Evolutionary conservation across 2,113 vertebrate species (phyloP).

Genomic region (Rhinopomastus cyanomelas): DNA sequence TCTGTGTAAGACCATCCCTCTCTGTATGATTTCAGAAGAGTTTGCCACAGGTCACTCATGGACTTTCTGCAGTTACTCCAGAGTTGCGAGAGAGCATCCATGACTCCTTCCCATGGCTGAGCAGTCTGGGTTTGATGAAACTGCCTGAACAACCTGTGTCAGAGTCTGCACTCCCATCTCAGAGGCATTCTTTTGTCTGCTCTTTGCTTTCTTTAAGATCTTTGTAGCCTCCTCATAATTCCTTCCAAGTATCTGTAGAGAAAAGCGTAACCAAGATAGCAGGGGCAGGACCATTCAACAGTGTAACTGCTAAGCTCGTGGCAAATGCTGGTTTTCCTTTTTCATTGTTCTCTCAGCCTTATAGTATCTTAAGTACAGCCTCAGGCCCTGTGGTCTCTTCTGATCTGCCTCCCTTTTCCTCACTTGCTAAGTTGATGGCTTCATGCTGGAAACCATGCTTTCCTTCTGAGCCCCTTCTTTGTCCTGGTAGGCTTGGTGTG

Average conservation of each 20-base stretch:
- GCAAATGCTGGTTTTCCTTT: neutral
- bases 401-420: slow-evolving; percentile 4
- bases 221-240: neutral
- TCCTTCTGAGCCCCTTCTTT: neutral
- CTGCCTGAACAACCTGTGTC: neutral
- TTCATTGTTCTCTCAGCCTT: slow-evolving; percentile 30
- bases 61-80: neutral
- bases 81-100: neutral
- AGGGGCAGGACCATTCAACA: neutral
- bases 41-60: neutral
- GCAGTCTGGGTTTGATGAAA: neutral
- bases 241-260: neutral
- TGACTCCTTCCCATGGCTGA: neutral
- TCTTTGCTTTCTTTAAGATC: neutral
- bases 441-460: slow-evolving; percentile 6
- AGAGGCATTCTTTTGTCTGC: neutral
- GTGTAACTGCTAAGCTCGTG: slow-evolving; percentile 7
- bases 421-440: neutral
- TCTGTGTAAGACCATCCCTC: neutral
- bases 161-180: fast-evolving
- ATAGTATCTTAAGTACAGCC: neutral
- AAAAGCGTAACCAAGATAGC: neutral
- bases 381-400: neutral
- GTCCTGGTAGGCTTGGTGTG: neutral
- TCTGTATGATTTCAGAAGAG: neutral